phyloP scores from a whole-genome alignment of 1,140 invertebrate genomes.

The Drosophila obscura region DNA sequence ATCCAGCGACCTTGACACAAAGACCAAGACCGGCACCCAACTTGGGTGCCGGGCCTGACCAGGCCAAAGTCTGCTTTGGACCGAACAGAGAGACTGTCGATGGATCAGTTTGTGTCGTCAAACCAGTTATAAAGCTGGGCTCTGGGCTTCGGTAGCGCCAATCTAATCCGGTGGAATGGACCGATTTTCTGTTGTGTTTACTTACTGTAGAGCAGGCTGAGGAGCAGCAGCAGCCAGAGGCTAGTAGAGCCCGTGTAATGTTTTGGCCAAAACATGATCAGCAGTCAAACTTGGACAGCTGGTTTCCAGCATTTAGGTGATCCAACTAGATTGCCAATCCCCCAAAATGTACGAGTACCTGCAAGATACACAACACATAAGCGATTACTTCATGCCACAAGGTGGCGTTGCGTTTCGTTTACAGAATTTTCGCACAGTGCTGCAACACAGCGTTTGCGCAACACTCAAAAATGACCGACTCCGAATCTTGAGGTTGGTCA shows the following conservation, averaged over 20 bases:
- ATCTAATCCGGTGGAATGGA: not conserved
- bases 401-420: conserved; percentile 8
- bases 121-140: conserved; percentile 50
- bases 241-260: conserved; percentile 55
- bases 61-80: conserved; percentile 33
- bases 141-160: not conserved
- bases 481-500: conserved; percentile 47
- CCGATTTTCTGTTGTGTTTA: conserved; percentile 31
- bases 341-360: conserved; percentile 17
- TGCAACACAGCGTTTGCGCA: conserved; percentile 39
- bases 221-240: conserved; percentile 53
- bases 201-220: conserved; percentile 68
- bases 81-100: conserved; percentile 13
- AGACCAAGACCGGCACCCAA: conserved; percentile 78
- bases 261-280: conserved; percentile 76
- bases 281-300: conserved; percentile 26
- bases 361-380: conserved; percentile 28
- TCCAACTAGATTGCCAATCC: not conserved
- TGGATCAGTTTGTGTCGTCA: conserved; percentile 19
- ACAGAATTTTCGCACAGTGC: conserved; percentile 35
- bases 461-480: conserved; percentile 23
- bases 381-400: conserved; percentile 58
- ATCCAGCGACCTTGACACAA: conserved; percentile 76
- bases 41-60: conserved; percentile 34
- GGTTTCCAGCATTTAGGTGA: conserved; percentile 59